These are phyloP conservation scores for Geotrypetes seraphini DNA, from an alignment of 2,797 vertebrate species.

Conservation along the genomic window DNA sequence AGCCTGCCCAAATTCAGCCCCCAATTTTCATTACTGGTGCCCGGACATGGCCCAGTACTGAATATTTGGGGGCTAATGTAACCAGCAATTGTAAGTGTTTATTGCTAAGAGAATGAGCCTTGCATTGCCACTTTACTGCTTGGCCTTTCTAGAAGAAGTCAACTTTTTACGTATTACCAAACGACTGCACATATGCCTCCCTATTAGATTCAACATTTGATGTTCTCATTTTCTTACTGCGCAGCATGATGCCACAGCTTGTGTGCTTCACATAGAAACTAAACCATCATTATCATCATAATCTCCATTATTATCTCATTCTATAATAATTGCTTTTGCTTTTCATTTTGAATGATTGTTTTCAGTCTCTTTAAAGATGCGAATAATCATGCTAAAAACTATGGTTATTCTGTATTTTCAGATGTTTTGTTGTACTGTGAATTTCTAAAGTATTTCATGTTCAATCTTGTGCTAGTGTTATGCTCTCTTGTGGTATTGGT, in stretches of 20 bases:
- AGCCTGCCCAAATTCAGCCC: no score
- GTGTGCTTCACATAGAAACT: neutral
- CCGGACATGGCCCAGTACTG: no score
- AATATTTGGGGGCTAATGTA: no score
- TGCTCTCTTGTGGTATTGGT: no score
- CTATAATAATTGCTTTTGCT: neutral
- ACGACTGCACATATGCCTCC: neutral
- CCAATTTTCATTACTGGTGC: no score
- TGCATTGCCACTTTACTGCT: no score
- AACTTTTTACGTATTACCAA: neutral
- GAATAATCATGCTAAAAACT: neutral
- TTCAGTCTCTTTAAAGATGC: neutral
- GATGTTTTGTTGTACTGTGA: no score
- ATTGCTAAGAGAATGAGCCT: no score
- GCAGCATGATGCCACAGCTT: neutral
- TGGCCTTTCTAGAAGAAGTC: no score
- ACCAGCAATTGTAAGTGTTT: no score
- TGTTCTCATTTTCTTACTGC: neutral
- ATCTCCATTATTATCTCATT: neutral
- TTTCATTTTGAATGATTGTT: neutral
- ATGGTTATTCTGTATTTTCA: neutral
- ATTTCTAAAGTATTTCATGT: no score
- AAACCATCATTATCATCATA: neutral
- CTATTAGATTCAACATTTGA: conserved; percentile 5
- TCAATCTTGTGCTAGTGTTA: no score